These are phyloP conservation scores for Tetramorium bicarinatum DNA, from an alignment of 2,888 invertebrate species.

Conservation along the genomic window DNA sequence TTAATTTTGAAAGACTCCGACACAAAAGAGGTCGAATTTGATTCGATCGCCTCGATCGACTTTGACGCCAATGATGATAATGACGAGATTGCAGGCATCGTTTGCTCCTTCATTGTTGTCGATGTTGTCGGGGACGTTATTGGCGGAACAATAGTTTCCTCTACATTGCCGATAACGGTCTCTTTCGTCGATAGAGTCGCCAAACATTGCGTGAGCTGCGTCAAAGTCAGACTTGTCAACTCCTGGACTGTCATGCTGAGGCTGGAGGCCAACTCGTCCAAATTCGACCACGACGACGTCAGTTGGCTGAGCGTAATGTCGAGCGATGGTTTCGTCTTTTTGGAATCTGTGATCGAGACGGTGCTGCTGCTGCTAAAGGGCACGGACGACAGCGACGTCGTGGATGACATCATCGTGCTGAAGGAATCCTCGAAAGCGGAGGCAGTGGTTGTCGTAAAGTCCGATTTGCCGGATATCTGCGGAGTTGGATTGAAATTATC, in stretches of 20 bases:
- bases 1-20: constrained; percentile 88
- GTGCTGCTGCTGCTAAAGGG: constrained; percentile 76
- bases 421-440: constrained; percentile 83
- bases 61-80: constrained; percentile 41
- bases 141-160: constrained; percentile 53
- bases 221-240: constrained; percentile 94
- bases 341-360: constrained; percentile 60
- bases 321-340: constrained; percentile 85
- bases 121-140: constrained; percentile 30
- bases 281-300: constrained; percentile 90
- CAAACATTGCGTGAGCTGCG: constrained; percentile 94
- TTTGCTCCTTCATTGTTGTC: constrained; percentile 73
- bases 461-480: constrained; percentile 74
- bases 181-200: constrained; percentile 86
- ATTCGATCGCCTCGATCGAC: constrained; percentile 62
- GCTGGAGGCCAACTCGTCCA: constrained; percentile 93
- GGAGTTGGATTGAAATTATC: constrained; percentile 83
- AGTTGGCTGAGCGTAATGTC: constrained; percentile 95
- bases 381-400: constrained; percentile 79
- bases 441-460: constrained; percentile 68
- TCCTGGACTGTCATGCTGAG: constrained; percentile 92
- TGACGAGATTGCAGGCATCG: not conserved
- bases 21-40: constrained; percentile 84
- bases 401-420: constrained; percentile 80
- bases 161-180: constrained; percentile 60